Conservation (phyloP, 2,797 vertebrate genomes). For the Tachyglossus aculeatus region DNA sequence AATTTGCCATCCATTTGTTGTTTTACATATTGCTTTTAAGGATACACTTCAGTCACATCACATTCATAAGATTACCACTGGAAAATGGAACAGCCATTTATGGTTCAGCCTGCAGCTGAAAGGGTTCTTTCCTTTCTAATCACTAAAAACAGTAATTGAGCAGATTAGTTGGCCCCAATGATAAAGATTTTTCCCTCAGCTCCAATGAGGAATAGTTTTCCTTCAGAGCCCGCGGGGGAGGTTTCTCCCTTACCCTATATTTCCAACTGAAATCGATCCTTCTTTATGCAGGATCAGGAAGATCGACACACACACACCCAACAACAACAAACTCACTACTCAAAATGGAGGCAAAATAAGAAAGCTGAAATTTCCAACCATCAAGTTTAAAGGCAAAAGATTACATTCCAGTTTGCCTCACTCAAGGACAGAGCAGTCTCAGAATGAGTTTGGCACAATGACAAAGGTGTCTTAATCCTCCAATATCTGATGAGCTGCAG, state of each 20-base stretch:
- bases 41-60: background rate
- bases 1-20: background rate
- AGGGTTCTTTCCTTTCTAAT: conserved; percentile 38
- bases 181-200: conserved; percentile 27
- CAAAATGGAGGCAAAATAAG: too few species aligned
- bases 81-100: conserved; percentile 1
- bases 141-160: conserved; percentile 6
- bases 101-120: background rate
- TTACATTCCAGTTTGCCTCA: background rate
- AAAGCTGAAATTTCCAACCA: background rate
- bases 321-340: too few species aligned
- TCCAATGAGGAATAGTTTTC: background rate
- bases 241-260: too few species aligned
- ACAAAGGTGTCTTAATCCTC: background rate
- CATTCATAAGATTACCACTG: conserved; percentile 2
- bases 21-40: conserved; percentile 30
- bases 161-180: background rate
- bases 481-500: conserved; percentile 13
- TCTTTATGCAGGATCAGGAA: too few species aligned
- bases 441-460: conserved; percentile 21
- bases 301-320: too few species aligned
- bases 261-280: too few species aligned
- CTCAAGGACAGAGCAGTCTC: background rate
- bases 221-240: background rate
- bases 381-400: conserved; percentile 10